Evolutionary conservation across 2,113 vertebrate genomes (phyloP), one percentile per base, ranked within the genome.

Genomic region (Hiodon alosoides): DNA sequence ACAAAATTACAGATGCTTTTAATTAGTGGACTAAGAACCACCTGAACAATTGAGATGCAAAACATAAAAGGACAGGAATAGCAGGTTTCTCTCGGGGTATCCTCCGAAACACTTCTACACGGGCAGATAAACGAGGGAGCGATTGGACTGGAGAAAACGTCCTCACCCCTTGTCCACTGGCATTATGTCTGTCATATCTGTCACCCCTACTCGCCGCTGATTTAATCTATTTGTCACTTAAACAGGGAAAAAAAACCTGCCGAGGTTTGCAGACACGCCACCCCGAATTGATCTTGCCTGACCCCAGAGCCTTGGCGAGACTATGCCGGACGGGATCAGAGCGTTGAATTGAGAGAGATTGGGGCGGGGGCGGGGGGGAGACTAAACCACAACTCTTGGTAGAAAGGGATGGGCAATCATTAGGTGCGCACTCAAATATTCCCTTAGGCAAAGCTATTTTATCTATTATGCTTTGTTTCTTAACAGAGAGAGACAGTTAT

Each of bases 141-240:
- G 31, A 31, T 31, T 3, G 52, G 14, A 47, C 57, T 46, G 17
- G 8, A 13, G 10, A 55, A 68, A 17, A 3, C 59, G 14, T 6
- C 48, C 71, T 65, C 31, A 55, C 59, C 53, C 70, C 5, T 17
- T 69, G 55, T 31, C 66, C 46, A 6, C 4, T n/a, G 51, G 48
- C 5, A 10, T 51, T 14, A 17, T 58, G 55, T 59, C 74, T 74
- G 74, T 74, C 71, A 51, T 50, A 46, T 51, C 76, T 16, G 7
- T 74, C 74, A 67, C 67, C 71, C 67, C 7, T 9, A 16, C 58
- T 62, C 68, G 72, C 67, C 57, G 46, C 68, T 81, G 81, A 89
- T 87, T 84, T 75, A 76, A 86, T 86, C 76, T 83, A 79, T 82
- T 81, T 81, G 76, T 82, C 80, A 72, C 80, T 81, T 81, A 83